phyloP scores from a whole-genome alignment of 2,888 invertebrate genomes.

The Neria commutata region DNA sequence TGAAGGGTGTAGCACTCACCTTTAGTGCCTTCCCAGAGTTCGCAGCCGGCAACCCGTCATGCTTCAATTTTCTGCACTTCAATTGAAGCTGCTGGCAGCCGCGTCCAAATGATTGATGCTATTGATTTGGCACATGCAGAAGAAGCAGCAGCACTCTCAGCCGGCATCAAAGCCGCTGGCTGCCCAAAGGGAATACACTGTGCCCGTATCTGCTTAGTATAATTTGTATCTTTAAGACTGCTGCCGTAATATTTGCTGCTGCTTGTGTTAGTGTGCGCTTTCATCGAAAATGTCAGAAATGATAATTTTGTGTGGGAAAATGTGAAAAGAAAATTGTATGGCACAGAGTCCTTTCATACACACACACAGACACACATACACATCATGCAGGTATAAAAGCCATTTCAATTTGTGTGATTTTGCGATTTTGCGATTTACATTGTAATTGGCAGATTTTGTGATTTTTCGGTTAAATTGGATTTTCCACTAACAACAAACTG shows the following conservation, averaged over 20 bases:
- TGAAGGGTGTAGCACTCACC: neutral
- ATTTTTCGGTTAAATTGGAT: too few species aligned
- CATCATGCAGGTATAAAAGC: too few species aligned
- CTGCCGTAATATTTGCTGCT: neutral
- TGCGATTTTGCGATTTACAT: too few species aligned
- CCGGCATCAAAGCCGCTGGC: neutral
- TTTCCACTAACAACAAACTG: too few species aligned
- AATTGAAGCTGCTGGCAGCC: too few species aligned
- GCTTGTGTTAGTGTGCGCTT: neutral
- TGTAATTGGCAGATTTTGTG: too few species aligned
- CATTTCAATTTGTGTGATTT: too few species aligned
- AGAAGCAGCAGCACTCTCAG: neutral
- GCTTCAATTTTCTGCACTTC: neutral
- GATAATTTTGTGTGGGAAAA: neutral
- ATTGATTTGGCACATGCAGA: conserved; percentile 17
- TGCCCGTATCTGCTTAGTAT: too few species aligned
- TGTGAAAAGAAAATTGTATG: too few species aligned
- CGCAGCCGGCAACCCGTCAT: neutral
- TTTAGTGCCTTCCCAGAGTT: neutral
- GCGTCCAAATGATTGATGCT: conserved; percentile 21
- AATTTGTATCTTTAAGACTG: neutral
- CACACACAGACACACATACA: too few species aligned
- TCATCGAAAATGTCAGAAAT: neutral
- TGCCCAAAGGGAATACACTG: neutral
- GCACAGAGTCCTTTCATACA: too few species aligned